phyloP scores from a whole-genome alignment of 2,797 vertebrate genomes.

The Sebastolobus altivelis region DNA sequence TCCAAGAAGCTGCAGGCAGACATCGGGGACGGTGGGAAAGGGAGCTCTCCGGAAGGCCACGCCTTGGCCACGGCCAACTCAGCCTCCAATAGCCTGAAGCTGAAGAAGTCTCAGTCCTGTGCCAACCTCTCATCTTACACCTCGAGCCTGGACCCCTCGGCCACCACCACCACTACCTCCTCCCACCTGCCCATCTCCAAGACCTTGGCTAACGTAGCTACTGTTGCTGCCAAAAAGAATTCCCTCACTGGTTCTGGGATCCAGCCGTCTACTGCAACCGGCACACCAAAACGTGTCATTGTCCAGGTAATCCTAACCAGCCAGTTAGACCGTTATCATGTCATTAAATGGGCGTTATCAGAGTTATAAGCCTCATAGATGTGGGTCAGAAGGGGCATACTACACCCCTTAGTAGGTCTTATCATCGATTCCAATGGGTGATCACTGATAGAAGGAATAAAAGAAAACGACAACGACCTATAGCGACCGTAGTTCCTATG shows the following conservation, averaged over 20 bases:
- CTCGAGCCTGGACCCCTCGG: slow-evolving; percentile 85
- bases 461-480: too few species aligned
- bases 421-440: too few species aligned
- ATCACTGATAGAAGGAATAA: too few species aligned
- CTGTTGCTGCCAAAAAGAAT: slow-evolving; percentile 83
- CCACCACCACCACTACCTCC: slow-evolving; percentile 79
- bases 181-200: slow-evolving; percentile 87
- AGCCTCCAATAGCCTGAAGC: slow-evolving; percentile 90
- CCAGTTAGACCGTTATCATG: not conserved
- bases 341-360: not conserved
- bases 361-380: not conserved
- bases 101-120: slow-evolving; percentile 95
- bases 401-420: too few species aligned
- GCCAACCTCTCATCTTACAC: slow-evolving; percentile 90
- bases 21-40: slow-evolving; percentile 86
- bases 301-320: slow-evolving; percentile 85
- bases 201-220: slow-evolving; percentile 83
- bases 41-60: slow-evolving; percentile 79
- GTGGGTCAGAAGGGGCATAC: not conserved
- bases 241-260: slow-evolving; percentile 79
- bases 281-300: slow-evolving; percentile 93
- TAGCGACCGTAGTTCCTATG: too few species aligned
- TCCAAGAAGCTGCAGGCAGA: slow-evolving; percentile 91
- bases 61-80: slow-evolving; percentile 52
- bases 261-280: slow-evolving; percentile 78